These are phyloP conservation scores for Tuta absoluta DNA, from an alignment of 2,888 invertebrate species.

Conservation along the genomic window DNA sequence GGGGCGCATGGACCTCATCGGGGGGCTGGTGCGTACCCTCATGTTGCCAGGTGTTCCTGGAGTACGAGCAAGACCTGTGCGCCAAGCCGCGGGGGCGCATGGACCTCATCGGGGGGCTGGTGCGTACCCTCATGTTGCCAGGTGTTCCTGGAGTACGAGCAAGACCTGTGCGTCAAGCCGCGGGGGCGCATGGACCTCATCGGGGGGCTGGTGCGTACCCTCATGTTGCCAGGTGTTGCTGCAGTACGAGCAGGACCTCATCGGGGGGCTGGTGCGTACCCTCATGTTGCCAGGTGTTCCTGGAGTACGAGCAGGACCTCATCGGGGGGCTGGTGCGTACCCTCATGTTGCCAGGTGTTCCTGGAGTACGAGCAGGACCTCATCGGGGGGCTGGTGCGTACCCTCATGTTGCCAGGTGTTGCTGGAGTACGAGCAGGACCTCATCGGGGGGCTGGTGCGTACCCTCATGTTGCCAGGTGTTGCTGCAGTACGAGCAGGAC, in stretches of 20 bases:
- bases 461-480: too few relatives aligned
- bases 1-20: slow-evolving; percentile 96
- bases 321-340: too few relatives aligned
- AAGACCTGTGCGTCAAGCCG: slow-evolving; percentile 91
- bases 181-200: slow-evolving; percentile 95
- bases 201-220: slow-evolving; percentile 77
- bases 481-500: slow-evolving; percentile 97
- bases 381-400: slow-evolving; percentile 90
- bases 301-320: too few relatives aligned
- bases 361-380: slow-evolving; percentile 97
- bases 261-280: slow-evolving; percentile 82
- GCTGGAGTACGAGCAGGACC: slow-evolving; percentile 98
- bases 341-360: too few relatives aligned
- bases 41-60: slow-evolving; percentile 99
- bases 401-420: too few relatives aligned
- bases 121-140: too few relatives aligned
- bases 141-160: slow-evolving; percentile 99
- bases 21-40: slow-evolving; percentile 70
- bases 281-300: too few relatives aligned
- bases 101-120: slow-evolving; percentile 90
- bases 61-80: slow-evolving; percentile 95
- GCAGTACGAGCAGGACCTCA: slow-evolving; percentile 97
- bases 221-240: too few relatives aligned
- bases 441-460: slow-evolving; percentile 84
- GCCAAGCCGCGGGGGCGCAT: slow-evolving; percentile 92